A percentile compares a stretch with the other conserved stretches of the same genome.
These are phyloP conservation scores for Chromoteleia sp. DNA, from an alignment of 2,888 invertebrate genomes.

Conservation along the genomic window DNA sequence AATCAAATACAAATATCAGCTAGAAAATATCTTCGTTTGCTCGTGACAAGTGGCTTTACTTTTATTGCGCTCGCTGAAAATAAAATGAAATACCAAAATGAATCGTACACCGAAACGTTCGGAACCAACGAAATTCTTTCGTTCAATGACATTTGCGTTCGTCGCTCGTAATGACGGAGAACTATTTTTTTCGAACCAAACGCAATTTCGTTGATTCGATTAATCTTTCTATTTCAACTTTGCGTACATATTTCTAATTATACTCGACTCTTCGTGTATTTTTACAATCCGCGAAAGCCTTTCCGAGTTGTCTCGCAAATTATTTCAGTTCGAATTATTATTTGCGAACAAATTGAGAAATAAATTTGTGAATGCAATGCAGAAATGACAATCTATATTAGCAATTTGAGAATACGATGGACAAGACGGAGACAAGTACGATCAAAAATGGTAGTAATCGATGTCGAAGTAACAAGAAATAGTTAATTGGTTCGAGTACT, in stretches of 20 bases:
- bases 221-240: not conserved
- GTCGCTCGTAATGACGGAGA: conserved; percentile 16
- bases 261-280: no score
- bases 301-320: no score
- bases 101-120: conserved; percentile 3
- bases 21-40: conserved; percentile 46
- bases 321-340: no score
- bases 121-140: conserved; percentile 10
- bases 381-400: no score
- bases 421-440: no score
- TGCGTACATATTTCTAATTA: not conserved
- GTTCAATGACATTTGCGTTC: conserved; percentile 5
- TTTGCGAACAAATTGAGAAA: no score
- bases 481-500: no score
- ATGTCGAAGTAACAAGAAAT: no score
- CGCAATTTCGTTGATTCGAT: conserved; percentile 8
- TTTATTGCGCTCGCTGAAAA: conserved; percentile 25
- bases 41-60: conserved; percentile 38
- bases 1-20: conserved; percentile 47
- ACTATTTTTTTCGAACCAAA: not conserved
- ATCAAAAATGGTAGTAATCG: no score
- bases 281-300: no score
- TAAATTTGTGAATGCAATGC: no score
- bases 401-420: no score
- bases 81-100: conserved; percentile 31